Evolutionary conservation across 2,113 vertebrate species (phyloP).

Genomic region (Pseudorhombus dupliciocellatus): DNA sequence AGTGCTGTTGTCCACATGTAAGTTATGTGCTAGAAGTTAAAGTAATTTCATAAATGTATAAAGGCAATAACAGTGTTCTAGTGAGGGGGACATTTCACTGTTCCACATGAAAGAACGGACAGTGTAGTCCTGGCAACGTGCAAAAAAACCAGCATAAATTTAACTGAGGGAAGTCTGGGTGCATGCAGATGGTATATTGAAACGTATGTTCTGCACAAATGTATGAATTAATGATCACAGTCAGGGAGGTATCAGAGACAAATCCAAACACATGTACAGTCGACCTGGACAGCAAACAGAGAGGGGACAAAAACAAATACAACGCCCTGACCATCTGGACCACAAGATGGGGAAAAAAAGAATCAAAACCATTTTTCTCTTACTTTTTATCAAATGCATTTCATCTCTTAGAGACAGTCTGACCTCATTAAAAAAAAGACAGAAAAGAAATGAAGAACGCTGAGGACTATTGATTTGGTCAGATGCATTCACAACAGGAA

Average conservation of each 20-base stretch:
- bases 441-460: no score
- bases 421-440: no score
- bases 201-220: background rate
- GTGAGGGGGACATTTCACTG: background rate
- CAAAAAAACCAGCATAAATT: conserved; percentile 2
- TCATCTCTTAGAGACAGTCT: background rate
- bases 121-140: background rate
- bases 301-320: background rate
- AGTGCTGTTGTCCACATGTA: conserved; percentile 1
- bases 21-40: background rate
- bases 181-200: background rate
- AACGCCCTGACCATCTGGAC: background rate
- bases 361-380: background rate
- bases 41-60: conserved; percentile 26
- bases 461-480: no score
- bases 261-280: background rate
- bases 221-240: conserved; percentile 7
- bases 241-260: background rate
- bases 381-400: background rate
- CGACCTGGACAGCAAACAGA: background rate
- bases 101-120: conserved; percentile 16
- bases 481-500: no score
- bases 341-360: conserved; percentile 7
- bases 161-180: background rate
- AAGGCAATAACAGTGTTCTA: background rate